phyloP scores from a whole-genome alignment of 2,113 vertebrate genomes.

The Albula glossodonta region DNA sequence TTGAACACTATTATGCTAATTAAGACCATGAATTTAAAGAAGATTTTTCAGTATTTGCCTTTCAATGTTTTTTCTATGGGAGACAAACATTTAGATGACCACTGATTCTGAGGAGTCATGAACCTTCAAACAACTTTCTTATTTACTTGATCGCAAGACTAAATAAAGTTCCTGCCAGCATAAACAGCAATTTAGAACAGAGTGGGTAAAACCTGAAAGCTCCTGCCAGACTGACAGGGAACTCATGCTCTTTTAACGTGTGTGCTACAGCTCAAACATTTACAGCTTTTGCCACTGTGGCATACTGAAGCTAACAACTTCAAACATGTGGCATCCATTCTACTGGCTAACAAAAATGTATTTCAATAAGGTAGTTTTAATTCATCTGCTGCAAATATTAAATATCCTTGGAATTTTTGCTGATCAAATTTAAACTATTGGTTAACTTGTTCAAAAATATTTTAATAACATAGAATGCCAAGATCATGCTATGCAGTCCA shows the following conservation, averaged over 20 bases:
- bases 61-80: no score
- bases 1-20: no score
- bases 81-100: neutral
- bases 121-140: conserved; percentile 1
- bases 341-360: neutral
- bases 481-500: no score
- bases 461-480: no score
- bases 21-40: no score
- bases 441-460: no score
- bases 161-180: neutral
- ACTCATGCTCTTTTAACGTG: neutral
- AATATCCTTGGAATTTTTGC: no score
- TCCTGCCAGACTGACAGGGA: neutral
- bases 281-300: neutral
- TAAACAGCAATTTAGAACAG: neutral
- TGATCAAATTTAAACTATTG: no score
- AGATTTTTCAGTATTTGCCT: no score
- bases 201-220: neutral
- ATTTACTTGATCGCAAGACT: neutral
- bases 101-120: neutral
- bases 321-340: neutral
- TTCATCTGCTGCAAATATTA: no score
- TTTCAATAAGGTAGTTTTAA: neutral
- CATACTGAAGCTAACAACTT: neutral
- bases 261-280: neutral